A percentile compares a stretch with the other conserved stretches of the same genome.
Conservation (phyloP, 1,140 invertebrate genomes). For the Leptinotarsa defecta region DNA sequence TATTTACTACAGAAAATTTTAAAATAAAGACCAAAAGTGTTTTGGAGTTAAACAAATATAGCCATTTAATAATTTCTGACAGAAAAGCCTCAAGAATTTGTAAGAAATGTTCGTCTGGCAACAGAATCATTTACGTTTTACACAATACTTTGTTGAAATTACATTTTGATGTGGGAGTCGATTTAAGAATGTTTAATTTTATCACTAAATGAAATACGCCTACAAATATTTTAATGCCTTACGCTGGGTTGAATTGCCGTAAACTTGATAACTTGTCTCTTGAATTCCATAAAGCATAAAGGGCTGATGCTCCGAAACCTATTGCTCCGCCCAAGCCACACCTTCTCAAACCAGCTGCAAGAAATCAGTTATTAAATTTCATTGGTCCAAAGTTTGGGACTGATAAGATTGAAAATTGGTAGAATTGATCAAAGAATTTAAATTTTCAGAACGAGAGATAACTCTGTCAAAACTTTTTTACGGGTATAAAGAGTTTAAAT, state of each 20-base stretch:
- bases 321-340: slow-evolving; percentile 75
- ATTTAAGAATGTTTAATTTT: neutral
- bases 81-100: too few relatives aligned
- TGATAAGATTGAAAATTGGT: too few relatives aligned
- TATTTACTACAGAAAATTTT: too few relatives aligned
- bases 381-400: too few relatives aligned
- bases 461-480: too few relatives aligned
- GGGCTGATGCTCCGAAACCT: slow-evolving; percentile 61
- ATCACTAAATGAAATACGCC: neutral
- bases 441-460: too few relatives aligned
- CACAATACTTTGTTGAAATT: slow-evolving; percentile 23
- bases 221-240: slow-evolving; percentile 38
- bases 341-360: slow-evolving; percentile 73
- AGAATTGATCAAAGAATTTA: too few relatives aligned
- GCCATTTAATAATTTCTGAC: too few relatives aligned
- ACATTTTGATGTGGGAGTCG: slow-evolving; percentile 18
- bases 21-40: too few relatives aligned
- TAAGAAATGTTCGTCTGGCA: neutral
- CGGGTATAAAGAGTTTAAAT: too few relatives aligned
- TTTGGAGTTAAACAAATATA: too few relatives aligned
- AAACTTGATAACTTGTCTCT: slow-evolving; percentile 52
- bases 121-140: slow-evolving; percentile 14
- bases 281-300: slow-evolving; percentile 54
- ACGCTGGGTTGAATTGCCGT: slow-evolving; percentile 54
- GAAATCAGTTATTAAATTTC: slow-evolving; percentile 24